These are phyloP conservation scores for Myotis myotis DNA, from an alignment of 2,797 vertebrate species.

Conservation along the genomic window DNA sequence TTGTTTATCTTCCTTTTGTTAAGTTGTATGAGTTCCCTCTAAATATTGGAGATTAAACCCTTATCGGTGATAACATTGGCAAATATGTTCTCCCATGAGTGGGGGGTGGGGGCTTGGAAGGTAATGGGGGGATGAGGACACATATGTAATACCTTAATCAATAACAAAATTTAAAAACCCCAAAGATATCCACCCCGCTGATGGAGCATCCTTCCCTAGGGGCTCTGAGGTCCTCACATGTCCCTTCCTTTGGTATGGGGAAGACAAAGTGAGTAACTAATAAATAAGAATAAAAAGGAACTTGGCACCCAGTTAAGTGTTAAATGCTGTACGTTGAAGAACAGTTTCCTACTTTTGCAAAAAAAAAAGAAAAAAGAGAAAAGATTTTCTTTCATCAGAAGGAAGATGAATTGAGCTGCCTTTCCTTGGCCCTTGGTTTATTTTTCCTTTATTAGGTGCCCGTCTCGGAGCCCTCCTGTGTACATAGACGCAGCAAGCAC, in stretches of 20 bases:
- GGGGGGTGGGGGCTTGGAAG: too few relatives aligned
- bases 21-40: too few relatives aligned
- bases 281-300: background rate
- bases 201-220: background rate
- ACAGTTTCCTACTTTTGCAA: background rate
- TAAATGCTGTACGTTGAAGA: background rate
- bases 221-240: background rate
- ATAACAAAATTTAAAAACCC: too few relatives aligned
- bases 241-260: background rate
- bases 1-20: too few relatives aligned
- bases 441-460: background rate
- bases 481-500: background rate
- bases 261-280: background rate
- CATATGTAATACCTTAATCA: too few relatives aligned
- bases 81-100: too few relatives aligned
- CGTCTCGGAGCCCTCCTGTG: background rate
- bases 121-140: too few relatives aligned
- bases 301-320: background rate
- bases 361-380: background rate
- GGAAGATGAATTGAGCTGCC: slow-evolving; percentile 22
- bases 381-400: slow-evolving; percentile 32
- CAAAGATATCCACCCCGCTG: too few relatives aligned
- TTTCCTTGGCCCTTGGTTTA: slow-evolving; percentile 24
- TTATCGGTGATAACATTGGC: too few relatives aligned
- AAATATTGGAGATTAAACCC: too few relatives aligned